Base-by-base conservation (phyloP, 2,113 vertebrate species). In the Alaudala cheleensis region DNA sequence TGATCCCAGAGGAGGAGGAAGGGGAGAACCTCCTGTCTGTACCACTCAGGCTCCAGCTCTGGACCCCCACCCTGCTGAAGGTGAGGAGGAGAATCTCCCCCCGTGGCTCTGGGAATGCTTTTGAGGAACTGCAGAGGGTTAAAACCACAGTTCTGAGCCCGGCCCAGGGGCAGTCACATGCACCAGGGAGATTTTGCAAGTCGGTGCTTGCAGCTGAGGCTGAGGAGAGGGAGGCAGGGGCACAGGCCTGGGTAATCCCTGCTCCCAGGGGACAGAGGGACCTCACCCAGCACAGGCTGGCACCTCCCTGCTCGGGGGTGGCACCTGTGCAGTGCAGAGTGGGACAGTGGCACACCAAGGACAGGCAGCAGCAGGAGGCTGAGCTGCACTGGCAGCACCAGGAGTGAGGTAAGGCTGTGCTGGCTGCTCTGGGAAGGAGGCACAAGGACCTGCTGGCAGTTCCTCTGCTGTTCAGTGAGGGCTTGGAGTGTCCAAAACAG, bases 161-260 rank as follows among this genome's bases (percentile, higher is more conserved):
- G 62, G 85, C 85, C 82, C 10, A 4, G 67, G 40, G 18, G 67
- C 65, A 94, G 92, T 96, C 94, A 95, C 96, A 95, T 86, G 94
- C 57, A 70, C 14, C 6, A 4, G 80, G 65, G 64, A 95, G 72
- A 81, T 92, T 90, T 92, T 93, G 92, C 96, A 97, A 96, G 95
- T 56, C 40, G 14, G 60, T 84, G 88, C 94, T 47, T 81, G 94
- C 82, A 71, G 92, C 79, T 45, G 3, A 0, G 86, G 65, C 31
- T 71, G 44, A 57, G 21, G 67, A 64, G 81, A 71, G 37, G 58
- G 47, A 93, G 74, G 44, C 3, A 14, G 83, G n/a, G 57, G 65
- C 7, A 29, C 34, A 22, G 81, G 22, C 28, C 61, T 44, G 51
- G 6, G 11, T 25, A 24, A 26, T 40, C 39, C 5, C 2, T 29